Conservation (phyloP, 1,140 invertebrate genomes). For the Pseudomyrmex dendroicus region DNA sequence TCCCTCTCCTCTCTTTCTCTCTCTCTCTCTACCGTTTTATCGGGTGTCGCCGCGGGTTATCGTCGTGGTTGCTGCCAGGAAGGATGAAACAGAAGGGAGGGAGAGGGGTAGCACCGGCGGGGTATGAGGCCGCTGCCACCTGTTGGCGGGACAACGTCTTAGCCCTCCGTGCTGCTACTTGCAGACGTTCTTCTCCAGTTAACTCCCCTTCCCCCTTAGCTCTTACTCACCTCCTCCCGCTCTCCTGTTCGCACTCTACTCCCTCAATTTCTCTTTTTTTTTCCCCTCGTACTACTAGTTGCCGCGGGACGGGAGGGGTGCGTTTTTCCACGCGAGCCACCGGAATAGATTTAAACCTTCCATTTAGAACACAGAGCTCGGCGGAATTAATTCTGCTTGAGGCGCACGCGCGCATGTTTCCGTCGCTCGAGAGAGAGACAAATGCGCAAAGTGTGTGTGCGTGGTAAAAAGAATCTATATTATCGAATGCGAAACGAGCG, state of each 20-base stretch:
- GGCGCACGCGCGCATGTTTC: slow-evolving; percentile 21
- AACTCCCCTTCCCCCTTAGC: not conserved
- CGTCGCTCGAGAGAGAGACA: slow-evolving; percentile 23
- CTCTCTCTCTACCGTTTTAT: slow-evolving; percentile 76
- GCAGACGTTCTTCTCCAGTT: slow-evolving; percentile 56
- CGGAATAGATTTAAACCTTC: slow-evolving; percentile 43
- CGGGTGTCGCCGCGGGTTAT: slow-evolving; percentile 81
- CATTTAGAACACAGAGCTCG: slow-evolving; percentile 40
- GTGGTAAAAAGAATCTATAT: not conserved
- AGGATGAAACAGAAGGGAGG: slow-evolving; percentile 63
- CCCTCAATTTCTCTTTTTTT: slow-evolving; percentile 22
- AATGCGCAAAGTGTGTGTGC: not conserved
- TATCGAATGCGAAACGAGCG: not conserved
- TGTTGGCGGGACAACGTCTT: slow-evolving; percentile 81
- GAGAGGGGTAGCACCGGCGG: slow-evolving; percentile 27
- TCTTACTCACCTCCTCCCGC: not conserved
- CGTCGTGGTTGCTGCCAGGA: slow-evolving; percentile 76
- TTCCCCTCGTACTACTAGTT: slow-evolving; percentile 40
- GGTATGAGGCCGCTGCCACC: slow-evolving; percentile 83
- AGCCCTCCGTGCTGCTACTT: slow-evolving; percentile 53
- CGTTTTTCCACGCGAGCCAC: slow-evolving; percentile 50
- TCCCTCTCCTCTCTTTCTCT: slow-evolving; percentile 43
- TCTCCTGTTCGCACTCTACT: not conserved
- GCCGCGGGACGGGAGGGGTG: slow-evolving; percentile 34
- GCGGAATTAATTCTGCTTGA: slow-evolving; percentile 46